These are phyloP conservation scores for Chrysemys picta DNA, from an alignment of 2,113 vertebrate species.

Conservation along the genomic window DNA sequence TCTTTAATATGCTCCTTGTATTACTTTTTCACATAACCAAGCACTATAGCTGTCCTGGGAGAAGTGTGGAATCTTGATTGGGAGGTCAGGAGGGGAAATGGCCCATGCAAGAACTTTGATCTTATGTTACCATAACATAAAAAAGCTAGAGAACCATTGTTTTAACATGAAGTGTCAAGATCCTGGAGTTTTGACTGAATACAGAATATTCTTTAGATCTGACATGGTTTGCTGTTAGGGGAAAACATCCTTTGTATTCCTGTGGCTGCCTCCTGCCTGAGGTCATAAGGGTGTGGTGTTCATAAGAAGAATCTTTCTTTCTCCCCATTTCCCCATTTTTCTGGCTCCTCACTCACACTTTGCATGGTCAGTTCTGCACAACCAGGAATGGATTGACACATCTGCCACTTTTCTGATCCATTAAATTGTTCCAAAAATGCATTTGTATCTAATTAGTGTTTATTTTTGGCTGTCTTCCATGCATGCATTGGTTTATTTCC, in stretches of 20 bases:
- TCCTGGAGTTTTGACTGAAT: background rate
- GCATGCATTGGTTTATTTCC: constrained; percentile 52
- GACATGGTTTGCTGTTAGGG: background rate
- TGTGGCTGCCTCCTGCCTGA: background rate
- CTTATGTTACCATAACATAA: background rate
- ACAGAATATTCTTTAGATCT: background rate
- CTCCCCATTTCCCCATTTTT: background rate
- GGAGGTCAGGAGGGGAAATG: background rate
- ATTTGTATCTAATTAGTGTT: constrained; percentile 41
- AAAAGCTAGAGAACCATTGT: background rate
- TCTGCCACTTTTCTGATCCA: background rate
- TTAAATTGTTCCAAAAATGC: constrained; percentile 39
- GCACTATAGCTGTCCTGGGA: background rate
- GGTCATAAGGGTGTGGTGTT: background rate
- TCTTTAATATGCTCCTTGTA: background rate
- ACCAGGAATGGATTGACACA: background rate
- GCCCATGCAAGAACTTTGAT: background rate
- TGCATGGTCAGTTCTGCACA: background rate
- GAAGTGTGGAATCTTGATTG: background rate
- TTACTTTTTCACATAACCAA: background rate
- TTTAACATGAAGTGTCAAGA: background rate
- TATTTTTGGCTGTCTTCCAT: constrained; percentile 5
- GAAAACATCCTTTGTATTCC: background rate
- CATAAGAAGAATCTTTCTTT: background rate
- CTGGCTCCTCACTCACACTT: background rate